A percentile compares a stretch with the other conserved stretches of the same genome.
Evolutionary conservation across 2,797 vertebrate species (phyloP).

Genomic region (Thunnus albacares): DNA sequence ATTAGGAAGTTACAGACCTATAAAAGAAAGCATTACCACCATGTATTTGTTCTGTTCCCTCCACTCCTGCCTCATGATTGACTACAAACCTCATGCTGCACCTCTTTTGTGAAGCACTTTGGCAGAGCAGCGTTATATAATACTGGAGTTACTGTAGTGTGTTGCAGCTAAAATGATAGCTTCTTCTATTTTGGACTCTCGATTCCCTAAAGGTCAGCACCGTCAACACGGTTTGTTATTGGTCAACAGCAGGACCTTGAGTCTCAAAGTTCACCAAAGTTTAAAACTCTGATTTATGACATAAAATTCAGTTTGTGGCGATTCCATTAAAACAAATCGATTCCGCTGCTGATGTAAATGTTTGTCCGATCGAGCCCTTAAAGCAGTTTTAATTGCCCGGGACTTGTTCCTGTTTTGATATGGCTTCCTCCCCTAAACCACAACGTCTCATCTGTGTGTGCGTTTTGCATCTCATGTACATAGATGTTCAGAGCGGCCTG

Average conservation of each 20-base stretch:
- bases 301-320: not conserved
- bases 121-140: not conserved
- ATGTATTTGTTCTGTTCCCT: no score
- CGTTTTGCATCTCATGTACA: conserved; percentile 1
- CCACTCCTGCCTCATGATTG: no score
- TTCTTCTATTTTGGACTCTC: conserved; percentile 4
- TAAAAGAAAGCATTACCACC: no score
- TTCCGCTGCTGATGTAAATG: conserved; percentile 8
- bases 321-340: conserved; percentile 30
- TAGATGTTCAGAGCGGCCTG: not conserved
- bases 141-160: no score
- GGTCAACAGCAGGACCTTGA: not conserved
- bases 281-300: conserved; percentile 10
- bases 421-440: not conserved
- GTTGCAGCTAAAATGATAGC: not conserved
- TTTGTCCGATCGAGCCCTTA: not conserved
- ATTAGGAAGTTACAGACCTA: no score
- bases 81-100: not conserved
- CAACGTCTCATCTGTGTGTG: conserved; percentile 5
- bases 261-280: conserved; percentile 28
- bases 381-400: conserved; percentile 7
- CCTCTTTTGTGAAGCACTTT: not conserved
- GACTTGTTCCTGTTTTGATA: conserved; percentile 1
- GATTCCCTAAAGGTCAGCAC: conserved; percentile 45
- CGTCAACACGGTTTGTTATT: conserved; percentile 3